Base-by-base conservation (phyloP, 2,888 invertebrate species). In the Pseudolycoriella hygida region DNA sequence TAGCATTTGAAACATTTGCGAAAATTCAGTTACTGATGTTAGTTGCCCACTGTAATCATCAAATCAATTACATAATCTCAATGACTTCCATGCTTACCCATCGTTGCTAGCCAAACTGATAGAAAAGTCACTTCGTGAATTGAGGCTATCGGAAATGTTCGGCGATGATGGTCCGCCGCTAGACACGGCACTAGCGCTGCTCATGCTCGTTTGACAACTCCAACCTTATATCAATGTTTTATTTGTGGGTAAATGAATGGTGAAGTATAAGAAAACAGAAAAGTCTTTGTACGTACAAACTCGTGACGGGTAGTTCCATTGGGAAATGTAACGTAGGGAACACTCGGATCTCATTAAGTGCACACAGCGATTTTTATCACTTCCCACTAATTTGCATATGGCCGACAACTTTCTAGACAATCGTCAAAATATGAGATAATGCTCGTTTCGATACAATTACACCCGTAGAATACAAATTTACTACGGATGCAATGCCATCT, bases 111-210 rank as follows among this genome's bases (percentile, higher is more conserved):
- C 67, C 47, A 75, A 60, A 57, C 76, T 76, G 43, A 73, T 71
- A 2, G 74, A 74, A 68, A 76, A 73, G 52, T 72, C 71, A 51
- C 73, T 74, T 55, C 73, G 74, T 2, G 69, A 58, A 25, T 25
- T 25, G 58, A 68, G 61, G 54, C 71, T 61, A 57, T 76, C 72
- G 12, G 73, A 71, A 17, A 56, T 76, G 54, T 78, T 79, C 25
- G 89, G 89, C 1, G 89, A 89, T 0, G 86, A 87, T 1, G 88
- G 87, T 19, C 75, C 77, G 44, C 74, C 74, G 6, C 80, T 83
- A 0, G 88, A 88, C 45, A 85, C 72, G 43, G 60, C 69, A 52
- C 70, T 70, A 12, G 67, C 68, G 47, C 72, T 73, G 45, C 72
- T 72, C 67, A 72, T 66, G 46, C 87, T 89, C 0, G 86, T 85